phyloP scores from a whole-genome alignment of 92 coral and sea anemone species.

The Epizoanthus stellaris region DNA sequence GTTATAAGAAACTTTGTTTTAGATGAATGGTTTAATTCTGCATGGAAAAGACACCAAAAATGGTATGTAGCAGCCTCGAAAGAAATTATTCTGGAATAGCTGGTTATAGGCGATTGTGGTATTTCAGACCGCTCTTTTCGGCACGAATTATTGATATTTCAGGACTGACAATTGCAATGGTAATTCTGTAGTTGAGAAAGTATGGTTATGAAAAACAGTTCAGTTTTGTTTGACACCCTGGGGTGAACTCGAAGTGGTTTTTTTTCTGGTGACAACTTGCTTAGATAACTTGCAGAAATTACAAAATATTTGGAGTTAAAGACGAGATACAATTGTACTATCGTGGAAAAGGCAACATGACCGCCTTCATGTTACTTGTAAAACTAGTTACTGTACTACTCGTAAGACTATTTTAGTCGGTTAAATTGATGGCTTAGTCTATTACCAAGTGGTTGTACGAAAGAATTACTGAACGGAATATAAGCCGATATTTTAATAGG shows the following conservation, averaged over 20 bases:
- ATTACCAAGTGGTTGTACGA: too few species aligned
- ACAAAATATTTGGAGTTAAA: too few species aligned
- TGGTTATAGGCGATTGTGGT: too few species aligned
- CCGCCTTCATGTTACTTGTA: too few species aligned
- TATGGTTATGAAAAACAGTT: constrained; percentile 16
- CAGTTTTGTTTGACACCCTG: constrained; percentile 3
- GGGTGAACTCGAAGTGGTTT: not conserved
- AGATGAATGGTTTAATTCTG: not conserved
- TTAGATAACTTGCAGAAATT: too few species aligned
- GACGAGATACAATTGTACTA: too few species aligned
- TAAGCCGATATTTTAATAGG: too few species aligned
- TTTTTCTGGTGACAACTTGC: not conserved
- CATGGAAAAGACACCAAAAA: not conserved
- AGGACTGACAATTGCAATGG: not conserved
- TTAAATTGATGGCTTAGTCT: too few species aligned
- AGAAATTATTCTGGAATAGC: not conserved
- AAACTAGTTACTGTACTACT: too few species aligned
- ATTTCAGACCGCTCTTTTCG: not conserved
- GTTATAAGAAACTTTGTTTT: not conserved
- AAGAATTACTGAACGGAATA: too few species aligned
- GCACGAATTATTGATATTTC: not conserved
- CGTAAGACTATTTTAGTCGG: too few species aligned
- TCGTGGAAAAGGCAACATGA: too few species aligned
- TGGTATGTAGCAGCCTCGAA: not conserved
- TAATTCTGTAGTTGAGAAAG: not conserved